Base-by-base conservation (phyloP, 2,113 vertebrate genomes). In the Hemichromis elongatus region DNA sequence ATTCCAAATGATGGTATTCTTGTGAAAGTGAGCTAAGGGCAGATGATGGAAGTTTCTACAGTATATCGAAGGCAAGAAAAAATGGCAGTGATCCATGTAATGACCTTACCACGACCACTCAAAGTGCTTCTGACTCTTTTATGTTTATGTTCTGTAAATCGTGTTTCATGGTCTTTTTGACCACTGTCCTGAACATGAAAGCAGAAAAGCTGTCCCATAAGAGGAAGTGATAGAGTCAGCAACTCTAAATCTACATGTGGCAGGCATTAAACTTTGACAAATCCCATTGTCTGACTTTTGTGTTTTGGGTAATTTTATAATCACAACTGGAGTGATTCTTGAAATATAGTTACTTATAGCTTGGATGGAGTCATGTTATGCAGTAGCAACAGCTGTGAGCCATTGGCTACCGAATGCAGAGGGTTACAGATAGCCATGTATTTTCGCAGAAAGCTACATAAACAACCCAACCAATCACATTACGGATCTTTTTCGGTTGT, bases 101-200 rank as follows among this genome's bases (percentile, higher is more conserved):
- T 89, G 81, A 83, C 79, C 82, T 85, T 86, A 53, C 81, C 90
- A 92, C 89, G 42, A 21, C 75, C 66, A 3, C 88, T 82, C 81
- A 82, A 81, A 90, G 87, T 6, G 45, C 56, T 68, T 87, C 50
- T 92, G 70, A 88, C 4, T 26, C 80, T 85, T 93, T 89, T 28
- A 84, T 70, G 68, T 91, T 85, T 84, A 82, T 55, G 45, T 75
- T 79, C 85, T 11, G 87, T 89, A 91, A 93, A 92, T 90, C 86
- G 11, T 53, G 26, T 86, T 90, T 89, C 59, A 87, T 16, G 40
- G 80, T 81, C 81, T 82, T 47, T 79, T 66, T 2, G 37, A 63
- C 28, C 75, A 78, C 3, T 9, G 12, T 73, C 26, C 11, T 45
- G 45, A 18, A 35, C 4, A 54, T 56, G 2, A 73, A 86, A 56